Base-by-base conservation (phyloP, 2,797 vertebrate species). In the Coccyzus lansbergi region DNA sequence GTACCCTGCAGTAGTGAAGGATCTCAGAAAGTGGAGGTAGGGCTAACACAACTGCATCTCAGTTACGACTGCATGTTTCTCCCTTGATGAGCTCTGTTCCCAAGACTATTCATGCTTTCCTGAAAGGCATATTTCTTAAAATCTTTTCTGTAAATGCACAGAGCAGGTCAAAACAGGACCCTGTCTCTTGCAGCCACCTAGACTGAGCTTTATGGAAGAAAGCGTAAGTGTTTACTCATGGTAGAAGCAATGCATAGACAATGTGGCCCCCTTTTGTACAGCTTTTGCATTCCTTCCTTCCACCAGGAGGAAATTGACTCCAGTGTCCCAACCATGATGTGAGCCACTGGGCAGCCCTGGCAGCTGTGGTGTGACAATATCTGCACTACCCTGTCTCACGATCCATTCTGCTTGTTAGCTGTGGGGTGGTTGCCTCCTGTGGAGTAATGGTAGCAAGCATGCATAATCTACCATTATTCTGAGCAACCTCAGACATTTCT, bases 181-280 rank as follows among this genome's bases (percentile, higher is more conserved):
- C 5, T 5, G 0, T 19, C 21, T 42, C 38, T 70, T 67, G 4
- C n/a, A 38, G 34, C 25, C 12, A 8, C 44, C 51, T 19, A 40
- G 25, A 44, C 2, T 20, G n/a, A 78, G 24, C 3, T 63, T 55
- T 38, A 21, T 29, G 15, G 26, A 14, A 59, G 26, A 76, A 79
- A 64, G 36, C 9, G 0, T 24, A 70, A 36, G 28, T 13, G 12
- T 24, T 71, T 59, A 68, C 2, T 52, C 26, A 7, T 17, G 12
- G 7, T 19, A 62, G 29, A 26, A 8, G 15, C 65, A 60, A n/a
- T 0, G 0, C 33, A 67, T 9, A 59, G 29, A 34, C 0, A 1
- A 29, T 4, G 6, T 31, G 40, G 13, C 9, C 20, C 6, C 11
- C 7, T 49, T 71, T 21, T 33, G 22, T 25, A 38, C 7, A 18